Evolutionary conservation across 1,140 invertebrate species (phyloP).

Genomic region (Pinna nobilis): DNA sequence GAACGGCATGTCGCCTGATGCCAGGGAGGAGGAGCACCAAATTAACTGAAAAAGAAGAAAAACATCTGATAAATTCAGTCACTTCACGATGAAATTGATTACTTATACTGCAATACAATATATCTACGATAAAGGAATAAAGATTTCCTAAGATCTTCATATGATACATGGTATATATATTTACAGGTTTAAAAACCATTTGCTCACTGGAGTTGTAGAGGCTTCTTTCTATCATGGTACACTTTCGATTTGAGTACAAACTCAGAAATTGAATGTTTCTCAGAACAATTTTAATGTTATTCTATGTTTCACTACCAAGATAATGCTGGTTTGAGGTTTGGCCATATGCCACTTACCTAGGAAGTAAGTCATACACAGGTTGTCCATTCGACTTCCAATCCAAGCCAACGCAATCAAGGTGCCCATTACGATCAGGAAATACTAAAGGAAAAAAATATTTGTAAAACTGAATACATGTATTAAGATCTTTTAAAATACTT

Average conservation of each 20-base stretch:
- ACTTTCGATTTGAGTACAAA: background rate
- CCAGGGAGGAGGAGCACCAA: conserved; percentile 74
- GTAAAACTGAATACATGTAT: background rate
- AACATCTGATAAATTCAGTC: background rate
- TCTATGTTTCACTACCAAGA: background rate
- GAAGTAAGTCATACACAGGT: conserved; percentile 87
- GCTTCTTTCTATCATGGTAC: too few species aligned
- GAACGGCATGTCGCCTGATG: conserved; percentile 72
- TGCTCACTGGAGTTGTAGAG: background rate
- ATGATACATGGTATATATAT: background rate
- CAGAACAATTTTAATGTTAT: background rate
- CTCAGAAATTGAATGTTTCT: background rate
- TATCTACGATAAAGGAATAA: too few species aligned
- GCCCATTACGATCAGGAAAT: conserved; percentile 82
- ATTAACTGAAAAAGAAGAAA: conserved; percentile 64
- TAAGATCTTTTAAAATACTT: background rate
- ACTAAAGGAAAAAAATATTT: conserved; percentile 79
- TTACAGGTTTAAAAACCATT: background rate
- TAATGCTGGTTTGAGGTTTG: background rate
- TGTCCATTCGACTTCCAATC: conserved; percentile 87
- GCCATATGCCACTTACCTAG: conserved; percentile 77
- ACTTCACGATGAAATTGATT: background rate
- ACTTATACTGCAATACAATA: background rate
- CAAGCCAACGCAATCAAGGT: conserved; percentile 83
- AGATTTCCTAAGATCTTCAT: background rate